These are phyloP conservation scores for Morpho helenor DNA, from an alignment of 2,888 invertebrate species.

Conservation along the genomic window DNA sequence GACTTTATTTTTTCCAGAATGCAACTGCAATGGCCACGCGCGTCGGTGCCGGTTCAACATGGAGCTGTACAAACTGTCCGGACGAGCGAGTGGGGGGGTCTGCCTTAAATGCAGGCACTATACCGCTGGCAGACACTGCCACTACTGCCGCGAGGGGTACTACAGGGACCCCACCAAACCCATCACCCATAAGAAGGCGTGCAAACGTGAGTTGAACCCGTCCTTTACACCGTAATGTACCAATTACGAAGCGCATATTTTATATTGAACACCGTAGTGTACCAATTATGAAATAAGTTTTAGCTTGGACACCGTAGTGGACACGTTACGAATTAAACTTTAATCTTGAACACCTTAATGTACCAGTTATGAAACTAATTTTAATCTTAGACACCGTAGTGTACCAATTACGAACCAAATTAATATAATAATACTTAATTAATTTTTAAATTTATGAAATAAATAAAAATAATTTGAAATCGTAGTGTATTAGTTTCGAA, in stretches of 20 bases:
- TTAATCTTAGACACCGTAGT: not conserved
- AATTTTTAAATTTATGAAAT: too few species aligned
- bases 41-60: constrained; percentile 98
- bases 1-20: constrained; percentile 81
- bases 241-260: constrained; percentile 48
- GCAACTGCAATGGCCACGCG: constrained; percentile 99
- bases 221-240: not conserved
- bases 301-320: not conserved
- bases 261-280: not conserved
- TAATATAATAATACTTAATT: not conserved
- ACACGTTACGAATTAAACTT: too few species aligned
- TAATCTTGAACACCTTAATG: too few species aligned
- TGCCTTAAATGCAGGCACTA: constrained; percentile 98
- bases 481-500: too few species aligned
- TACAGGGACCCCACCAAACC: constrained; percentile 95
- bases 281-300: constrained; percentile 48
- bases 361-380: constrained; percentile 48
- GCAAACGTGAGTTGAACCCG: constrained; percentile 89
- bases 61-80: constrained; percentile 97
- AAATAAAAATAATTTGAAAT: not conserved
- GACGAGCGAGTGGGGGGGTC: constrained; percentile 95
- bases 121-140: constrained; percentile 98
- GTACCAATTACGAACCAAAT: constrained; percentile 48
- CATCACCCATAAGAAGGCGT: constrained; percentile 96
- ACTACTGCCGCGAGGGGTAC: constrained; percentile 98